Base-by-base conservation (phyloP, 2,888 invertebrate genomes). In the Ectemnius cavifrons region DNA sequence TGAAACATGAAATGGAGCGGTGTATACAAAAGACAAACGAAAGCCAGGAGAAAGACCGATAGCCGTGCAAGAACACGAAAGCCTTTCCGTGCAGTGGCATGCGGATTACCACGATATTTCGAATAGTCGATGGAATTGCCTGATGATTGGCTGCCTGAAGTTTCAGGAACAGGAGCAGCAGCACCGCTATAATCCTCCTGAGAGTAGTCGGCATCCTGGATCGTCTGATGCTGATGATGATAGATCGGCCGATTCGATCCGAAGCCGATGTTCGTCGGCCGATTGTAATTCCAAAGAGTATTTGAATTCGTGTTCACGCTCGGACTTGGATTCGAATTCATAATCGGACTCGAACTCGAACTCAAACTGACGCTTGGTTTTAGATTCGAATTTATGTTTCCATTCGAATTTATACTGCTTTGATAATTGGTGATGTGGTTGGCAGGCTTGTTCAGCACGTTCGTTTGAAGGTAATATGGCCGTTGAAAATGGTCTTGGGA, bases 41-140 rank as follows among this genome's bases (percentile, higher is more conserved):
- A 37, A 37, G 37, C 37, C 6, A 37, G 37, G 37, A 37, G 37
- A 37, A 37, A 11, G 37, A 37, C 37, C 37, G 37, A 37, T 37
- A 37, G 37, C 37, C 37, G 37, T 37, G 37, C 37, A 37, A 8
- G 5, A 6, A 37, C 37, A 37, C 37, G 37, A 37, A 37, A 37
- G 37, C 37, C 37, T 37, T 37, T 6, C 37, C 0, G 37, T 37
- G 37, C 37, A 37, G 37, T 37, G 37, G 37, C 37, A 37, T 37
- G 74, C 73, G 80, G 73, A 86, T 89, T 91, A 89, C 89, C 89
- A 86, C 91, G 91, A 78, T 88, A 91, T 83, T 88, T 78, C 77
- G 89, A 86, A 80, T 88, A 85, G 75, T 85, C 86, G 75, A 85
- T 79, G 18, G 88, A 85, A 78, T 86, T 88, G 37, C 37, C 37